Percentiles rank a stretch among this genome's conserved stretches.
Evolutionary conservation across 1,140 invertebrate species (phyloP).

Genomic region (Mylabris phalerata): DNA sequence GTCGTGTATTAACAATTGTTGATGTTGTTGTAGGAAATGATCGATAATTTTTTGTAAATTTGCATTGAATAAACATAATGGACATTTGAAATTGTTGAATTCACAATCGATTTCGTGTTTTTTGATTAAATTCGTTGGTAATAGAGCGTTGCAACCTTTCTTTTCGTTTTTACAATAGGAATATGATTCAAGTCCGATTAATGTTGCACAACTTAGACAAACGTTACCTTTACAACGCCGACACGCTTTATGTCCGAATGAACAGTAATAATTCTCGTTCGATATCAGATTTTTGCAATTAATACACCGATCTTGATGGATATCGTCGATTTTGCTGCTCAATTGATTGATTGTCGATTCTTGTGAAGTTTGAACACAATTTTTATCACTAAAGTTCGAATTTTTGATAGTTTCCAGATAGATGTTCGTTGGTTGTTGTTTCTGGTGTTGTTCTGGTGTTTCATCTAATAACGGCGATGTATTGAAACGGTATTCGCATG

Average conservation of each 20-base stretch:
- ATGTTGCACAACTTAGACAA: slow-evolving; percentile 20
- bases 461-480: not conserved
- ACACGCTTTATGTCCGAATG: slow-evolving; percentile 23
- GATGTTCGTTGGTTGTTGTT: not conserved
- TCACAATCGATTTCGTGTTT: slow-evolving; percentile 24
- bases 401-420: not conserved
- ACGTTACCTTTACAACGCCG: slow-evolving; percentile 19
- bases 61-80: slow-evolving; percentile 11
- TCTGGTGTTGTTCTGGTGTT: not conserved
- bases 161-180: slow-evolving; percentile 25
- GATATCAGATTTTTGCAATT: slow-evolving; percentile 16
- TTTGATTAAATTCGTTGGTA: not conserved
- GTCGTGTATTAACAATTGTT: slow-evolving; percentile 7
- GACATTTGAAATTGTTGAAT: slow-evolving; percentile 23
- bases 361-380: too few species aligned
- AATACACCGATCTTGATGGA: slow-evolving; percentile 1
- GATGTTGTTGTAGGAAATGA: slow-evolving; percentile 18
- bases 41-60: slow-evolving; percentile 1
- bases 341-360: not conserved
- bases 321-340: not conserved
- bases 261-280: slow-evolving; percentile 18
- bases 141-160: slow-evolving; percentile 20
- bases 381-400: not conserved
- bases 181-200: slow-evolving; percentile 13
- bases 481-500: slow-evolving; percentile 12